Conservation (phyloP, 2,888 invertebrate genomes). For the Tridacna gigas region DNA sequence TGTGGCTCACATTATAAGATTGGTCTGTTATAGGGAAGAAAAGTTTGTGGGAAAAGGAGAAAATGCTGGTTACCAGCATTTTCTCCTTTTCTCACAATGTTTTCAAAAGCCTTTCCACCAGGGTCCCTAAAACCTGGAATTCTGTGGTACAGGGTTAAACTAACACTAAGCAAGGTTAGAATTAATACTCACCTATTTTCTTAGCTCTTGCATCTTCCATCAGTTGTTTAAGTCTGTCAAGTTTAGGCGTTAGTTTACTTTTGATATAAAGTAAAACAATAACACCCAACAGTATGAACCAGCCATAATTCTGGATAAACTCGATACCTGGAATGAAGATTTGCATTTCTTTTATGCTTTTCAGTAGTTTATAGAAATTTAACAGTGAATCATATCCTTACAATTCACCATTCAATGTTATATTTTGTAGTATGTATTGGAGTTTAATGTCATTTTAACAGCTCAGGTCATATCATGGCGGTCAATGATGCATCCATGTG, state of each 20-base stretch:
- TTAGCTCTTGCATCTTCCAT: constrained; percentile 66
- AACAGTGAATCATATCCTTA: too few relatives aligned
- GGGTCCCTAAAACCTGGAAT: too few relatives aligned
- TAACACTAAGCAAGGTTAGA: too few relatives aligned
- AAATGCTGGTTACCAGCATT: neutral
- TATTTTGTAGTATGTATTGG: too few relatives aligned
- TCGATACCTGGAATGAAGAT: constrained; percentile 58
- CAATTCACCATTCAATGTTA: too few relatives aligned
- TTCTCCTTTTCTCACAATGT: neutral
- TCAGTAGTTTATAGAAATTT: too few relatives aligned
- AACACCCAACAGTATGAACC: constrained; percentile 71
- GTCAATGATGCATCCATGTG: too few relatives aligned
- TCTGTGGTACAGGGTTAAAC: too few relatives aligned
- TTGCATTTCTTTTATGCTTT: neutral
- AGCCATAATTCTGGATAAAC: constrained; percentile 74
- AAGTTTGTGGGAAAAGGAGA: neutral
- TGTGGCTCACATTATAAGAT: too few relatives aligned
- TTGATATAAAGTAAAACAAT: constrained; percentile 68
- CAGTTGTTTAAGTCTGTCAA: constrained; percentile 53
- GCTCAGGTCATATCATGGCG: too few relatives aligned
- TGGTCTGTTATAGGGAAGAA: neutral
- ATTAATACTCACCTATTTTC: constrained; percentile 49
- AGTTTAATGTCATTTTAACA: too few relatives aligned
- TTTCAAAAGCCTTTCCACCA: too few relatives aligned
- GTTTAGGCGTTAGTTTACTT: constrained; percentile 63